phyloP scores from a whole-genome alignment of 2,888 invertebrate species.

The Acronicta aceris region DNA sequence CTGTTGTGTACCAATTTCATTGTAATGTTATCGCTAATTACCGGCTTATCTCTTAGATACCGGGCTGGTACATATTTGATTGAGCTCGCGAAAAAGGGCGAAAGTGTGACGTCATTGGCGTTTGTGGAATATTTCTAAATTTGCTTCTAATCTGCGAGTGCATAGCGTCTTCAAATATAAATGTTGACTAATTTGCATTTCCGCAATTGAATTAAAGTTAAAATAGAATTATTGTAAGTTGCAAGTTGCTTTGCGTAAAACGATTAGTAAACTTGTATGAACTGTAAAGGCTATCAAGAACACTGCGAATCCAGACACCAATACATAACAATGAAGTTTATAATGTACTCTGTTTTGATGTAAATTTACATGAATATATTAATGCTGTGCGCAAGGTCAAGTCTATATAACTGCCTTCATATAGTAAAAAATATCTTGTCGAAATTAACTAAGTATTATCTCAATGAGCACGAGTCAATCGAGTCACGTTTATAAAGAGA shows the following conservation, averaged over 20 bases:
- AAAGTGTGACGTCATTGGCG: conserved; percentile 27
- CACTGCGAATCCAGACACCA: too few species aligned
- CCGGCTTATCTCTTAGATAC: conserved; percentile 47
- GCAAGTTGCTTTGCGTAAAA: background rate
- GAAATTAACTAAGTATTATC: too few species aligned
- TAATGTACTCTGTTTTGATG: background rate
- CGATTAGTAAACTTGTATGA: background rate
- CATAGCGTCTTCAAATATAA: background rate
- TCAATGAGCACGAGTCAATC: too few species aligned
- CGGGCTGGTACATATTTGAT: conserved; percentile 29
- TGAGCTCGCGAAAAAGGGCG: conserved; percentile 27
- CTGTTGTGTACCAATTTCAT: conserved; percentile 23
- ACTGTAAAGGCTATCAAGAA: too few species aligned
- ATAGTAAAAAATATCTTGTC: too few species aligned
- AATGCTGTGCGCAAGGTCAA: background rate
- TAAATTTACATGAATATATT: background rate
- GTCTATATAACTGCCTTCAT: too few species aligned
- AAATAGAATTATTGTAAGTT: too few species aligned
- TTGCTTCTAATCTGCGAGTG: background rate
- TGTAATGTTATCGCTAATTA: conserved; percentile 52
- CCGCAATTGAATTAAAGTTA: too few species aligned
- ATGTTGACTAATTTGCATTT: background rate
- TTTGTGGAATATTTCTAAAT: background rate
- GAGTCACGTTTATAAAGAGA: too few species aligned
- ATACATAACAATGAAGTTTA: too few species aligned